phyloP scores from a whole-genome alignment of 2,113 vertebrate species.

The Micronisus gabar region DNA sequence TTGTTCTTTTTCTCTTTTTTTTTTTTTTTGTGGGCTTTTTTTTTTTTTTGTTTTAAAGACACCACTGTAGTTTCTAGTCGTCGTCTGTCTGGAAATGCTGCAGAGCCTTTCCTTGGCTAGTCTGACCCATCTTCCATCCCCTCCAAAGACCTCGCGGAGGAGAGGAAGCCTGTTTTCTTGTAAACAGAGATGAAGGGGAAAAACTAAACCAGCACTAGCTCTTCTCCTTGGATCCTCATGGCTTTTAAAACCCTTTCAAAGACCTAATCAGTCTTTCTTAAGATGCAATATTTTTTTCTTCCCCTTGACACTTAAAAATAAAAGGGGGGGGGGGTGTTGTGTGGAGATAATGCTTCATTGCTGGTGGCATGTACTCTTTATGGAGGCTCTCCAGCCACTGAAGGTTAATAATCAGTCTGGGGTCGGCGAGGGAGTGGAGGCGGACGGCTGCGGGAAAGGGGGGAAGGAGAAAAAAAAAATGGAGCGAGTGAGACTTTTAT shows the following conservation, averaged over 20 bases:
- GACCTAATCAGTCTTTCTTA: conserved; percentile 6
- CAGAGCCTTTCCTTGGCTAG: not conserved
- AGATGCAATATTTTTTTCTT: not conserved
- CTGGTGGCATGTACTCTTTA: not conserved
- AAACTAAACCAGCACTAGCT: not conserved
- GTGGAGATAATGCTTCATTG: not conserved
- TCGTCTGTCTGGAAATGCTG: conserved; percentile 2
- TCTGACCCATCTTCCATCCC: conserved; percentile 5
- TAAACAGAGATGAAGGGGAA: not conserved
- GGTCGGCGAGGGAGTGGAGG: conserved; percentile 24
- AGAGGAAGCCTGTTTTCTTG: not conserved
- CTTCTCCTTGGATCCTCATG: conserved; percentile 34
- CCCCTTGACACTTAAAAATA: not conserved
- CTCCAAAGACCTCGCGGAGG: not conserved
- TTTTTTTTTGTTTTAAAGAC: conserved; percentile 7
- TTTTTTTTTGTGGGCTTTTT: too few relatives aligned
- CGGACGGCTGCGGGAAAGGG: conserved; percentile 10
- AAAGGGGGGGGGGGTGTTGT: not conserved
- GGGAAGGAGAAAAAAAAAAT: not conserved
- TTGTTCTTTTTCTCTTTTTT: not conserved
- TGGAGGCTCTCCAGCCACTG: conserved; percentile 13
- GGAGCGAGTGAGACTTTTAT: conserved; percentile 70
- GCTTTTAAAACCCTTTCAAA: conserved; percentile 7
- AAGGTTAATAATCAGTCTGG: conserved; percentile 49
- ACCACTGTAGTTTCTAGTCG: not conserved